Evolutionary conservation across 37 sponge, comb jelly and placozoan species (phyloP).

Genomic region (Eunapius fragilis): DNA sequence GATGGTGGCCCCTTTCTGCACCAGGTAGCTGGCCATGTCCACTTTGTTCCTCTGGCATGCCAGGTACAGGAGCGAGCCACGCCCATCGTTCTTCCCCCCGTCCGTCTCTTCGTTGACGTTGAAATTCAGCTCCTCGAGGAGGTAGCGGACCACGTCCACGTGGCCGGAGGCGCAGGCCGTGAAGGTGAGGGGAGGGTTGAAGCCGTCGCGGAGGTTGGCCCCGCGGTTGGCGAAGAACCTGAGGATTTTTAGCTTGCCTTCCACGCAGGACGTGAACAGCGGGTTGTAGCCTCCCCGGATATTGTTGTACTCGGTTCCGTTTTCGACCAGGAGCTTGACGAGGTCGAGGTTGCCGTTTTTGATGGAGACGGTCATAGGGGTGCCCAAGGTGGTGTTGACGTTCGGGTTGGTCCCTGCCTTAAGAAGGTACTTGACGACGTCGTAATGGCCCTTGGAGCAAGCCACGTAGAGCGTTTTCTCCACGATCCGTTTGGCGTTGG

Average conservation of each 20-base stretch:
- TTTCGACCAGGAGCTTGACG: slow-evolving; percentile 55
- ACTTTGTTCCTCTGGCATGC: slow-evolving; percentile 57
- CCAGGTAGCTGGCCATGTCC: slow-evolving; percentile 64
- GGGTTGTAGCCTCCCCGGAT: slow-evolving; percentile 69
- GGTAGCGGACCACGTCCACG: slow-evolving; percentile 55
- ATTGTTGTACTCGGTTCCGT: slow-evolving; percentile 53
- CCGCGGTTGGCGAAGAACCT: slow-evolving; percentile 68
- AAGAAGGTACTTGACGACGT: slow-evolving; percentile 48
- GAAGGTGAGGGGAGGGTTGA: slow-evolving; percentile 71
- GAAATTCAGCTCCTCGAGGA: slow-evolving; percentile 64
- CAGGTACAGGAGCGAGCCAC: slow-evolving; percentile 60
- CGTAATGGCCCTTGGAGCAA: slow-evolving; percentile 51
- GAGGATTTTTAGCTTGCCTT: slow-evolving; percentile 70
- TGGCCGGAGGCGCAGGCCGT: slow-evolving; percentile 77
- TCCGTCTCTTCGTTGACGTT: slow-evolving; percentile 56
- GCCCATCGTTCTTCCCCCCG: slow-evolving; percentile 49
- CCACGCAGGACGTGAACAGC: slow-evolving; percentile 64
- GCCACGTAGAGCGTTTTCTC: slow-evolving; percentile 77
- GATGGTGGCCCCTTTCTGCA: slow-evolving; percentile 64
- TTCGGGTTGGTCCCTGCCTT: slow-evolving; percentile 46
- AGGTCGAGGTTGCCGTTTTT: slow-evolving; percentile 68
- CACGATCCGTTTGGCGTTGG: slow-evolving; percentile 55
- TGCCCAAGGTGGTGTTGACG: slow-evolving; percentile 43
- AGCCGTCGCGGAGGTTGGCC: slow-evolving; percentile 39
- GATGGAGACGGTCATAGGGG: slow-evolving; percentile 72